Percentiles rank a stretch among this genome's conserved stretches.
phyloP scores from a whole-genome alignment of 2,888 invertebrate genomes.

The Aspidapion aeneum region DNA sequence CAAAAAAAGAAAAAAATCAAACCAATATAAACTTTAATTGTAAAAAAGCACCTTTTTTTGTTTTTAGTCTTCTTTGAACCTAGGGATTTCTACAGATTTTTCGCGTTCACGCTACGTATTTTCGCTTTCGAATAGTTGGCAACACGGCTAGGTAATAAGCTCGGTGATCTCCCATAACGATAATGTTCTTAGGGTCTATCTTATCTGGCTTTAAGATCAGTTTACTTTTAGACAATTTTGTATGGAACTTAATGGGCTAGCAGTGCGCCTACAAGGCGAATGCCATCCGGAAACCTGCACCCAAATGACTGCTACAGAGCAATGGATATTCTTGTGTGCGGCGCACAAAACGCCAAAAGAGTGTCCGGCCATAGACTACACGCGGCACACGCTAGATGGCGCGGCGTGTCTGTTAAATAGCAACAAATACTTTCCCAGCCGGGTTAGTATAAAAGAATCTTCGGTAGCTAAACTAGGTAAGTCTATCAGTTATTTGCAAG shows the following conservation, averaged over 20 bases:
- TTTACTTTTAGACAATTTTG: conserved; percentile 87
- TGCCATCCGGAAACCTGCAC: conserved; percentile 96
- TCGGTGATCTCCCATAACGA: too few relatives aligned
- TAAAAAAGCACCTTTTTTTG: too few relatives aligned
- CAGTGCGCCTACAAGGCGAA: conserved; percentile 92
- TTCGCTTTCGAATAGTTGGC: too few relatives aligned
- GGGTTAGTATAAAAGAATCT: conserved; percentile 98
- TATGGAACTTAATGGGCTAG: conserved; percentile 98
- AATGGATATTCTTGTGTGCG: conserved; percentile 99
- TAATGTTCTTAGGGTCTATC: too few relatives aligned
- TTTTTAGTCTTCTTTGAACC: too few relatives aligned
- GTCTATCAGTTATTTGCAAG: too few relatives aligned
- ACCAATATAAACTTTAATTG: too few relatives aligned
- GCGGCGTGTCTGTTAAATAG: conserved; percentile 98
- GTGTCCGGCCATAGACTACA: conserved; percentile 99
- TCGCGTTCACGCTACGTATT: too few relatives aligned
- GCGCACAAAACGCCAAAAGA: conserved; percentile 99
- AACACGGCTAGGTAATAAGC: too few relatives aligned
- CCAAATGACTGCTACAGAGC: conserved; percentile 99
- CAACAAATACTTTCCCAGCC: conserved; percentile 99
- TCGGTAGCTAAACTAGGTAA: conserved; percentile 79
- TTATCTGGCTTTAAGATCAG: too few relatives aligned
- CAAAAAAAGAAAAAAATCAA: too few relatives aligned
- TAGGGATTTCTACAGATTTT: too few relatives aligned
- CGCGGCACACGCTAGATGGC: conserved; percentile 96